Conservation (phyloP, 2,113 vertebrate species). For the Chaetura pelagica region DNA sequence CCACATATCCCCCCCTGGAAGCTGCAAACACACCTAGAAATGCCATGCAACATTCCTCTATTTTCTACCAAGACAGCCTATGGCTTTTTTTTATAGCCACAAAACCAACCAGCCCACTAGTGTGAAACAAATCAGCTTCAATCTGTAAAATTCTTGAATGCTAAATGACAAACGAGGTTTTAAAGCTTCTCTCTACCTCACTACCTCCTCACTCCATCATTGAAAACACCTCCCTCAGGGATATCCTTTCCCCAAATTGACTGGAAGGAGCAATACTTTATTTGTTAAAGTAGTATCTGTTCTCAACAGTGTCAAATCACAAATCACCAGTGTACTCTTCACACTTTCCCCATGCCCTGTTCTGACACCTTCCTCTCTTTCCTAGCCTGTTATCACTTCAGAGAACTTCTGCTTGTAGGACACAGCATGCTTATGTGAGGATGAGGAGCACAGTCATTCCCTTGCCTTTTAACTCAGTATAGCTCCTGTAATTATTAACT, state of each 20-base stretch:
- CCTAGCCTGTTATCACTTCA: no score
- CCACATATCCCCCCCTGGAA: background rate
- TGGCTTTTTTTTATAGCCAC: background rate
- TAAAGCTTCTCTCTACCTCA: background rate
- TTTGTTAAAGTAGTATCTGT: background rate
- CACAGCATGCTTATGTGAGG: background rate
- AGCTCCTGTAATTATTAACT: background rate
- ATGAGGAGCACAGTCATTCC: background rate
- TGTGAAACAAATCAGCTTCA: background rate
- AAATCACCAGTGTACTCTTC: background rate
- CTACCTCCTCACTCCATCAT: background rate
- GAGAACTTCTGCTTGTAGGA: background rate
- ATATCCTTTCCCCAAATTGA: rapidly evolving
- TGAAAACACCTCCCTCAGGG: background rate
- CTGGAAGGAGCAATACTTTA: background rate
- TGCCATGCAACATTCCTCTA: background rate
- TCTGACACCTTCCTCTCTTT: background rate
- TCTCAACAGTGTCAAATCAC: background rate
- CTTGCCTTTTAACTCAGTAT: background rate
- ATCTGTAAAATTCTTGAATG: background rate
- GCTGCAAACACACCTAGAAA: background rate
- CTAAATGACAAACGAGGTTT: background rate
- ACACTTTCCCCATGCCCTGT: background rate
- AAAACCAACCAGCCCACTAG: background rate
- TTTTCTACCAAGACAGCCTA: background rate